Evolutionary conservation across 2,888 invertebrate genomes (phyloP).

Genomic region (Drosophila subquinaria): DNA sequence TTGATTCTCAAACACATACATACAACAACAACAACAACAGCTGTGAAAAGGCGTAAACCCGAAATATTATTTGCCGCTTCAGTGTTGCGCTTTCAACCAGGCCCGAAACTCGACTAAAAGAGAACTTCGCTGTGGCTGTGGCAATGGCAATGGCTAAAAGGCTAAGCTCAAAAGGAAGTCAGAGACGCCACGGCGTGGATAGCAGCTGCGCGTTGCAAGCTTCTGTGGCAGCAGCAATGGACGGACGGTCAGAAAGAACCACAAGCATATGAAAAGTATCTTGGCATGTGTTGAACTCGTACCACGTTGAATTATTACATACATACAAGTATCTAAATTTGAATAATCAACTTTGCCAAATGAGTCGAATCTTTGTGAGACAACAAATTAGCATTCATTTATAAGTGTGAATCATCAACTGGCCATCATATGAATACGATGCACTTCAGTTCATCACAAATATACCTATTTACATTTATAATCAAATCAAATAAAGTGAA

Average conservation of each 20-base stretch:
- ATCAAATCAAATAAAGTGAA: slow-evolving; percentile 4
- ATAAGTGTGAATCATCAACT: slow-evolving; percentile 21
- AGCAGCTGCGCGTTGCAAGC: slow-evolving; percentile 61
- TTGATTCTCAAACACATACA: slow-evolving; percentile 21
- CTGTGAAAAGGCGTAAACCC: slow-evolving; percentile 24
- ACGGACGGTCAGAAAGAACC: background rate
- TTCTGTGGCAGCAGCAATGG: slow-evolving; percentile 9
- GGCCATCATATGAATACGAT: background rate
- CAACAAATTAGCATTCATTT: slow-evolving; percentile 44
- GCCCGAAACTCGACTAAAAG: slow-evolving; percentile 66
- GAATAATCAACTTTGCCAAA: slow-evolving; percentile 11
- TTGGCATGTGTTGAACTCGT: slow-evolving; percentile 8
- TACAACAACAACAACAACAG: slow-evolving; percentile 19
- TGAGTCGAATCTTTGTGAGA: slow-evolving; percentile 10
- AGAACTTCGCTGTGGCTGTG: slow-evolving; percentile 26
- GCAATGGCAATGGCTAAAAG: slow-evolving; percentile 28
- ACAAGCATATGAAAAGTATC: slow-evolving; percentile 3
- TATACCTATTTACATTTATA: slow-evolving; percentile 2
- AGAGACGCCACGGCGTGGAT: slow-evolving; percentile 13
- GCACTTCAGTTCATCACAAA: slow-evolving; percentile 16
- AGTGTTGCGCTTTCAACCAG: slow-evolving; percentile 60
- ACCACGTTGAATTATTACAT: background rate
- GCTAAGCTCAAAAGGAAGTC: slow-evolving; percentile 30
- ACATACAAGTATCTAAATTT: slow-evolving; percentile 14
- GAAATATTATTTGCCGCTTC: slow-evolving; percentile 32